Conservation (phyloP, 2,113 vertebrate species). For the Alexandromys fortis region DNA sequence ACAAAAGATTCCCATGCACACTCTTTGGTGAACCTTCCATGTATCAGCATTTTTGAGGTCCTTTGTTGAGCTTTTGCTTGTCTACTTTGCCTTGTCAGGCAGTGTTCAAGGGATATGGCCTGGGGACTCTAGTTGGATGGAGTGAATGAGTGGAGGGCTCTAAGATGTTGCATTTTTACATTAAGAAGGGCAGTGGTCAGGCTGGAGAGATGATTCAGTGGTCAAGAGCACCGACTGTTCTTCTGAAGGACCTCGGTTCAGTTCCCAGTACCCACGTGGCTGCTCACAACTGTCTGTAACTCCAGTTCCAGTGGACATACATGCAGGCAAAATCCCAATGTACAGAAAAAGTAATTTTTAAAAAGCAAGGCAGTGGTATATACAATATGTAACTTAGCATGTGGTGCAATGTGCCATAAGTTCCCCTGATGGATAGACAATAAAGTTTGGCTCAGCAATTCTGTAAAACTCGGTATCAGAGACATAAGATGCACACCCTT, state of each 20-base stretch:
- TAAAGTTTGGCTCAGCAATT: background rate
- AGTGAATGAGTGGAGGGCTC: too few relatives aligned
- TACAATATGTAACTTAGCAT: background rate
- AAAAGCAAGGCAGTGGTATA: background rate
- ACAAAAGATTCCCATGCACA: accelerated
- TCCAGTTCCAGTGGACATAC: too few relatives aligned
- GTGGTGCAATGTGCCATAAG: background rate
- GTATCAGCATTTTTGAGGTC: background rate
- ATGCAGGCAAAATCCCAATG: background rate
- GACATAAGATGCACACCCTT: background rate
- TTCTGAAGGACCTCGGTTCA: too few relatives aligned
- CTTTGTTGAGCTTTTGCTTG: background rate
- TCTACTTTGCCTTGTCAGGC: background rate
- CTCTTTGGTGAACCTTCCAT: background rate
- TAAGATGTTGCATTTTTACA: background rate
- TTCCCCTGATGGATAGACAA: background rate
- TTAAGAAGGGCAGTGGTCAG: background rate
- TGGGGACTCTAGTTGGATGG: background rate
- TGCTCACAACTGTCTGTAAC: too few relatives aligned
- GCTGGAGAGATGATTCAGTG: too few relatives aligned
- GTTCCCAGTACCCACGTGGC: too few relatives aligned
- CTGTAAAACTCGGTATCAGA: background rate
- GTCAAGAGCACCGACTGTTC: too few relatives aligned
- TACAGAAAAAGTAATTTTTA: background rate
- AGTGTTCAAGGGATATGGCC: background rate